Evolutionary conservation across 2,888 invertebrate species (phyloP).

Genomic region (Acleris laterana): DNA sequence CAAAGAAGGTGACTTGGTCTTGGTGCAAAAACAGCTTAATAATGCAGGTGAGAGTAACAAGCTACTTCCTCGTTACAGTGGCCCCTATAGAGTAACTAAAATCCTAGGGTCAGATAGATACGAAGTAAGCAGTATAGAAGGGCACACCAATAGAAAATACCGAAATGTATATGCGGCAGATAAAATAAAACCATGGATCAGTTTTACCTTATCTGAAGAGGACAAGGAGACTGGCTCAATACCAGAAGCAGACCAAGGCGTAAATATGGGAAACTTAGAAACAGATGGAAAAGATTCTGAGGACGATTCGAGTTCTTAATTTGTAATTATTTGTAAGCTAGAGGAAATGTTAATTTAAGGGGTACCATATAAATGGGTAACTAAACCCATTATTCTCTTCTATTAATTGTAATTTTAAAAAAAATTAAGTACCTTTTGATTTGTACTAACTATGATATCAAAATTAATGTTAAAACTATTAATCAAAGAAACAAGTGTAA

Average conservation of each 20-base stretch:
- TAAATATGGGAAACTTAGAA: neutral
- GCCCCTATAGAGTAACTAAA: constrained; percentile 9
- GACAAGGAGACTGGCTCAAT: neutral
- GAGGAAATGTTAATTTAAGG: neutral
- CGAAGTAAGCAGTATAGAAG: constrained; percentile 21
- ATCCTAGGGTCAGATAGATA: constrained; percentile 10
- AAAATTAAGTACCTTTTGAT: no score
- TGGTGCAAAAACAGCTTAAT: constrained; percentile 9
- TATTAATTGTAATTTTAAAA: no score
- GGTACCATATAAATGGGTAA: no score
- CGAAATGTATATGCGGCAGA: constrained; percentile 29
- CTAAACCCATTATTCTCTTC: no score
- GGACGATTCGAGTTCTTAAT: neutral
- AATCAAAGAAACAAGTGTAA: no score
- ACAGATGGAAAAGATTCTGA: neutral
- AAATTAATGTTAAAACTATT: no score
- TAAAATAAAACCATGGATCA: constrained; percentile 33
- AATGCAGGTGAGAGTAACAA: constrained; percentile 10
- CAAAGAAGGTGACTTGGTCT: constrained; percentile 1
- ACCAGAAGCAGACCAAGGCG: neutral
- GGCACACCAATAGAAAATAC: constrained; percentile 19
- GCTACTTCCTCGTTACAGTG: constrained; percentile 7
- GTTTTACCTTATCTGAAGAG: neutral
- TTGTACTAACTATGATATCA: no score
- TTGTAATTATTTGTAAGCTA: neutral